Evolutionary conservation across 2,797 vertebrate species (phyloP).

Genomic region (Sitta carolinensis): DNA sequence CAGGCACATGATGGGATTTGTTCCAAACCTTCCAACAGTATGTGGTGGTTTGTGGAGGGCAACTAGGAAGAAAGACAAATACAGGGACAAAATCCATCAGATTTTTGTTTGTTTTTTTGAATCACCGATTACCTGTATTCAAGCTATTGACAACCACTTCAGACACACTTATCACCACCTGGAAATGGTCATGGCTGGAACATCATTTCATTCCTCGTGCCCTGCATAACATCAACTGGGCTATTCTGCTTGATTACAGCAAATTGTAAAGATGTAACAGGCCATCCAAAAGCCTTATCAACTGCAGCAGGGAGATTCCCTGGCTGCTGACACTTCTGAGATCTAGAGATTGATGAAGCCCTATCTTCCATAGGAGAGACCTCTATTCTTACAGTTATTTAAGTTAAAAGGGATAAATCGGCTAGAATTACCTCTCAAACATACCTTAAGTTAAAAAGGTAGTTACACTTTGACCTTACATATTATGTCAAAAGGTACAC

Average conservation of each 20-base stretch:
- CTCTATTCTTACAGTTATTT: not conserved
- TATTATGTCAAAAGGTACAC: not conserved
- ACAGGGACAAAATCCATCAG: not conserved
- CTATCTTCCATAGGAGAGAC: fast-evolving
- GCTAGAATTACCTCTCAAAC: not conserved
- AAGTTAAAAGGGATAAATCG: not conserved
- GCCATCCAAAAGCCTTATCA: not conserved
- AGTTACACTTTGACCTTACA: not conserved
- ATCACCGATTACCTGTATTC: not conserved
- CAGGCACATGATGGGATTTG: not conserved
- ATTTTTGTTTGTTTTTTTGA: not conserved
- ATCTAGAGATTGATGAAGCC: not conserved
- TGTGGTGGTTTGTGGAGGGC: not conserved
- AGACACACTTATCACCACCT: not conserved
- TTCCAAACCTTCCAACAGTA: not conserved
- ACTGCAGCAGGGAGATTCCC: fast-evolving
- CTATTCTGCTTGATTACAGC: not conserved
- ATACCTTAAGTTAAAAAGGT: not conserved
- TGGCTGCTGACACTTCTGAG: not conserved
- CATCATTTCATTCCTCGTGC: not conserved
- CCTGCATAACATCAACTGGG: not conserved
- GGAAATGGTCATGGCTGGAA: not conserved
- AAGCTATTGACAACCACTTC: not conserved
- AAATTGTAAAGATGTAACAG: not conserved
- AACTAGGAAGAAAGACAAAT: not conserved